Evolutionary conservation across 2,888 invertebrate genomes (phyloP), one percentile per base, ranked within the genome.

Genomic region (Neoitamus cyanurus): DNA sequence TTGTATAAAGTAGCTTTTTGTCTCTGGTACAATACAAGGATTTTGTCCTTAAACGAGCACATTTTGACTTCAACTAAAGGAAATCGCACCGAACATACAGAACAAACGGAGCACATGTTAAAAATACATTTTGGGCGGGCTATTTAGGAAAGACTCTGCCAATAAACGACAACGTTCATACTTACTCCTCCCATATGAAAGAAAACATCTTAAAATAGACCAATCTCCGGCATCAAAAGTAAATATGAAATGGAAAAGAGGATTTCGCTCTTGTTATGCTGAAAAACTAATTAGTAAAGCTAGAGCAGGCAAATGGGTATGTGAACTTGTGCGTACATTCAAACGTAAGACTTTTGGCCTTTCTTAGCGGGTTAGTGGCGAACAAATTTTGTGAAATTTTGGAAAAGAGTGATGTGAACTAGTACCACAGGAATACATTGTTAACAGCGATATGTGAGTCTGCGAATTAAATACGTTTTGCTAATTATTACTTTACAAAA

Each of bases 401-500:
- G 9, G 7, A 58, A 25, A 20, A 25, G 2, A 58, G 58, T 58
- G 58, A 20, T 7, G 2, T 20, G 7, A 20, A n/a, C n/a, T n/a
- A 58, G 0, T 58, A 5, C n/a, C n/a, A 42, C 58, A 15, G 20
- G n/a, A n/a, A n/a, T n/a, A n/a, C n/a, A n/a, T n/a, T 58, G 20
- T 58, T 20, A 20, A 58, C 20, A 20, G 15, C 9, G 58, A 58
- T 20, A 42, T 42, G 42, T 42, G 58, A 58, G 58, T 25, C 7
- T 20, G 20, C n/a, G 9, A 20, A 58, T 48, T 58, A 58, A 58
- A 58, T 58, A 20, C 2, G 9, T 2, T 25, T 58, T 58, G 15
- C 15, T 58, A 58, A 15, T 25, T 58, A 25, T 20, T 58, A 15
- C 42, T 58, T 25, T 7, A 58, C 15, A 70, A 70, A 85, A 89